phyloP scores from a whole-genome alignment of 2,113 vertebrate genomes.

The Phalacrocorax brasilianus region DNA sequence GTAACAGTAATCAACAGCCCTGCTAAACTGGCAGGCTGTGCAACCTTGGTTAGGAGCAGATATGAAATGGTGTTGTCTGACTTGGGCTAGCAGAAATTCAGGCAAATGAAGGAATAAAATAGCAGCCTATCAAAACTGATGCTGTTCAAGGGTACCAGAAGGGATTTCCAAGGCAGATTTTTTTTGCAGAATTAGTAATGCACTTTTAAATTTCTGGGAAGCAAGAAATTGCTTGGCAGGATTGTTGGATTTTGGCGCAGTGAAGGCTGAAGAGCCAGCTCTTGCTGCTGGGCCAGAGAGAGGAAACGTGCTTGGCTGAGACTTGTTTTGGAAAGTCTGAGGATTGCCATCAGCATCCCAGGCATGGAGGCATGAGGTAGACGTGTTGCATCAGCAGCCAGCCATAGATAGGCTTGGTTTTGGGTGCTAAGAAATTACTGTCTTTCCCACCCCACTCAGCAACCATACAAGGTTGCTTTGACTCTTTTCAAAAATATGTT shows the following conservation, averaged over 20 bases:
- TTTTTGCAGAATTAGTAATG: neutral
- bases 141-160: neutral
- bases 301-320: neutral
- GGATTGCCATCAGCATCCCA: neutral
- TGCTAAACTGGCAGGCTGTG: accelerated
- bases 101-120: neutral
- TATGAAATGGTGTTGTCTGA: neutral
- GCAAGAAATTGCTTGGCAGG: neutral
- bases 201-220: neutral
- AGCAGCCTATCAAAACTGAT: neutral
- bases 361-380: neutral
- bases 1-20: neutral
- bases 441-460: neutral
- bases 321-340: neutral
- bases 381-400: neutral
- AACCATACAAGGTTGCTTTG: neutral
- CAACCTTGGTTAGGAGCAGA: neutral
- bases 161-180: neutral
- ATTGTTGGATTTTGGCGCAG: neutral
- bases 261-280: neutral
- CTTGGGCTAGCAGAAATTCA: neutral
- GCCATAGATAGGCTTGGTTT: neutral
- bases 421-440: neutral
- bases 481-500: neutral
- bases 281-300: neutral